A percentile compares a stretch with the other conserved stretches of the same genome.
phyloP scores from a whole-genome alignment of 2,888 invertebrate species.

The Seira ritae region DNA sequence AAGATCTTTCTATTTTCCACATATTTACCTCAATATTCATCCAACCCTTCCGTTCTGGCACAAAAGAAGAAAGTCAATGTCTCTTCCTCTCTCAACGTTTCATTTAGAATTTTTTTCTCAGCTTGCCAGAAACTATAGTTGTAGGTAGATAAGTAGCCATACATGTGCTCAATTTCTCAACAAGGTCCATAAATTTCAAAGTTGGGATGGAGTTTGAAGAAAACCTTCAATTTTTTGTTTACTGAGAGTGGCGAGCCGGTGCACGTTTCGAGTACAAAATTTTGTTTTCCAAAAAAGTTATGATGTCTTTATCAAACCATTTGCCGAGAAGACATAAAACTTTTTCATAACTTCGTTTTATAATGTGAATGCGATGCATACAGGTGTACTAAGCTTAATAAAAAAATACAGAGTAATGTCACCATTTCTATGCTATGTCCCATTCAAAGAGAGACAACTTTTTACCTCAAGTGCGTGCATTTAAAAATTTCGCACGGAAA shows the following conservation, averaged over 20 bases:
- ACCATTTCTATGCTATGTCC: conserved; percentile 51
- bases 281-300: conserved; percentile 42
- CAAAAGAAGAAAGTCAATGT: conserved; percentile 31
- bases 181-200: no score
- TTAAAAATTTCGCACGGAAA: no score
- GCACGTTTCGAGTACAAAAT: conserved; percentile 1
- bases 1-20: no score
- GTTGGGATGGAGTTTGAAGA: background rate
- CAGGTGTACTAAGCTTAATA: no score
- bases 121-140: conserved; percentile 1
- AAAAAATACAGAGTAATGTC: conserved; percentile 37
- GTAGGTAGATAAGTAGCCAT: no score
- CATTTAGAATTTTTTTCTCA: background rate
- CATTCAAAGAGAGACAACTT: no score
- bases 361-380: no score
- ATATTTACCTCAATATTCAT: no score
- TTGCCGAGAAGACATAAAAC: no score
- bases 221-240: conserved; percentile 27
- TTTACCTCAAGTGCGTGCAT: conserved; percentile 31
- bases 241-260: background rate
- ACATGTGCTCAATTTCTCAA: no score
- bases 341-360: background rate
- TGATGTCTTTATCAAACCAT: conserved; percentile 28
- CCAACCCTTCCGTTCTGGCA: no score
- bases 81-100: conserved; percentile 14